Base-by-base conservation (phyloP, 2,113 vertebrate genomes). In the Brachyhypopomus gauderio region DNA sequence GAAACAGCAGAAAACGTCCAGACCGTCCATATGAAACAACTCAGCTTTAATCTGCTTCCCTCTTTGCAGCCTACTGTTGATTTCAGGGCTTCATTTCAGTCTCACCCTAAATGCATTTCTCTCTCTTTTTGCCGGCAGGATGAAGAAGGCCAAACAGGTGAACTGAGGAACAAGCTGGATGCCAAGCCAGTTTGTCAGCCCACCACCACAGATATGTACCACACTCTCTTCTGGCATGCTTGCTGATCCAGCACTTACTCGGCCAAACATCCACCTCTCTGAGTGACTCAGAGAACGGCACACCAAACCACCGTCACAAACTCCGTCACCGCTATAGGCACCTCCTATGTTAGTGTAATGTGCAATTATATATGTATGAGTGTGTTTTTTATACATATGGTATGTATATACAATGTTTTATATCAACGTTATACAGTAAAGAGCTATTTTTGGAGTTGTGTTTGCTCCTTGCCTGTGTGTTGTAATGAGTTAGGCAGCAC, bases 191-290 rank as follows among this genome's bases (percentile, higher is more conserved):
- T 83, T 85, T 66, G 77, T 58, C 82, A 88, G 77, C 85, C 78
- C 80, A 82, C 59, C 80, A 75, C 85, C 75, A 80, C 86, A 88
- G 71, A 89, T 84, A 87, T 85, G 72, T 85, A 83, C 84, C 82
- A 58, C 81, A 72, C 87, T 75, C 85, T 86, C 86, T 83, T 90
- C 89, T 91, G 88, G 84, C 87, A 89, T 88, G 88, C 89, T 83
- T 84, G 81, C 82, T 88, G 84, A 85, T 84, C 77, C 89, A 94
- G 92, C 93, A 94, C 93, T 93, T 93, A 93, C 66, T 83, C 81
- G 25, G 80, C 83, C 89, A 88, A 86, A 82, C 77, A 75, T 8
- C 73, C 86, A 80, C 85, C 82, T 4, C 64, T 45, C 66, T 87
- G 83, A 85, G 81, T 82, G 70, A 89, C 70, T 72, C 36, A 82